Conservation (phyloP, 2,113 vertebrate genomes). For the Stictonetta naevosa region DNA sequence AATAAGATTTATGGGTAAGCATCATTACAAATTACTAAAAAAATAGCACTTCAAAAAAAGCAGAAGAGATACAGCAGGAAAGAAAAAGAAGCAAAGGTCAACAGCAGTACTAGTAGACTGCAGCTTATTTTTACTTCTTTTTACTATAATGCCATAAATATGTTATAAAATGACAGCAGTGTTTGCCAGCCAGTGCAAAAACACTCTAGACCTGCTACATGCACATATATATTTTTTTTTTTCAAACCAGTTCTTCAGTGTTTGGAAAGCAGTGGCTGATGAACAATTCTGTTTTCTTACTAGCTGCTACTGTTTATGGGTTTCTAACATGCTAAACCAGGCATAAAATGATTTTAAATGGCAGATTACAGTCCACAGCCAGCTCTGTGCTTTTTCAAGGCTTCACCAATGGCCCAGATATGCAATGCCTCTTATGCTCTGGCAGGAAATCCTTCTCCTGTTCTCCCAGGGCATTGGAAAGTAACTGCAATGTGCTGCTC, state of each 20-base stretch:
- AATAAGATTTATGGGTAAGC: background rate
- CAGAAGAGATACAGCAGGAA: background rate
- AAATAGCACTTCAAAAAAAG: background rate
- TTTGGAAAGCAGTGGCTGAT: background rate
- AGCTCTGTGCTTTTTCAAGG: background rate
- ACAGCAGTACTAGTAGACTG: background rate
- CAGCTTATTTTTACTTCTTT: background rate
- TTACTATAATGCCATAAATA: background rate
- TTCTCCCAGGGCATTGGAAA: background rate
- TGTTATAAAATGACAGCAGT: background rate
- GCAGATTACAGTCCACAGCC: constrained; percentile 8
- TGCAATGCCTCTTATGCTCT: background rate
- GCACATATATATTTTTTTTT: background rate
- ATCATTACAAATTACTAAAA: background rate
- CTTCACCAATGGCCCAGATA: constrained; percentile 5
- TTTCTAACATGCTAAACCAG: constrained; percentile 5
- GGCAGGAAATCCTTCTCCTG: background rate
- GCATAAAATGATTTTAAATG: constrained; percentile 34
- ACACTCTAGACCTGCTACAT: background rate
- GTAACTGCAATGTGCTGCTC: background rate
- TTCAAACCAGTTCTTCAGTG: background rate
- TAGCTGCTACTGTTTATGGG: background rate
- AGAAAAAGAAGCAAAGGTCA: background rate
- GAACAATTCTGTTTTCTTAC: background rate
- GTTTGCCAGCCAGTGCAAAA: background rate